phyloP scores from a whole-genome alignment of 2,113 vertebrate genomes.

The Etheostoma spectabile region DNA sequence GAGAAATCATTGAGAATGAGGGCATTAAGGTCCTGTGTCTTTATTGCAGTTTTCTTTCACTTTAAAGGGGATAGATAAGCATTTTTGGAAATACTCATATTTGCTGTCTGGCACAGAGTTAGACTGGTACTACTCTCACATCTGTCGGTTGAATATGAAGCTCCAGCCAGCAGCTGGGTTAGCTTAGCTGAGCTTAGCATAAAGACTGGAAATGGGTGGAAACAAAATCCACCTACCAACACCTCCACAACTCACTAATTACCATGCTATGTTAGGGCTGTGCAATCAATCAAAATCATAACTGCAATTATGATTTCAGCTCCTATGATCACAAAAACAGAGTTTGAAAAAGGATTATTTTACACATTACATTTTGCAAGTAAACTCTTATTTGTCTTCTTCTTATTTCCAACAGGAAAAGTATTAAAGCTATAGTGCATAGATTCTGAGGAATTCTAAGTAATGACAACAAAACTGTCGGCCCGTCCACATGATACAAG shows the following conservation, averaged over 20 bases:
- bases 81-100: not conserved
- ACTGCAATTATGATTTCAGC: no score
- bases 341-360: no score
- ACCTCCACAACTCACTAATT: not conserved
- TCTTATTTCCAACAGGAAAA: no score
- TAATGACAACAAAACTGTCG: no score
- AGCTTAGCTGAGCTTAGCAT: not conserved
- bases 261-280: not conserved
- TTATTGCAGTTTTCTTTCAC: not conserved
- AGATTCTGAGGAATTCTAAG: no score
- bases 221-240: not conserved
- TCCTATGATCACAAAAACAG: no score
- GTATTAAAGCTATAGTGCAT: no score
- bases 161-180: not conserved
- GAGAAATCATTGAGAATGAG: constrained; percentile 11
- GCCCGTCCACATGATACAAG: no score
- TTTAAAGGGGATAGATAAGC: not conserved
- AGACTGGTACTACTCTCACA: not conserved
- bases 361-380: no score
- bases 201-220: no score
- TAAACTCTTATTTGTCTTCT: no score
- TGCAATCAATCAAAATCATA: no score
- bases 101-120: not conserved
- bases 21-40: not conserved
- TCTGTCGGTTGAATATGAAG: not conserved